Evolutionary conservation across 2,888 invertebrate species (phyloP).

Genomic region (Amblyteles armatorius): DNA sequence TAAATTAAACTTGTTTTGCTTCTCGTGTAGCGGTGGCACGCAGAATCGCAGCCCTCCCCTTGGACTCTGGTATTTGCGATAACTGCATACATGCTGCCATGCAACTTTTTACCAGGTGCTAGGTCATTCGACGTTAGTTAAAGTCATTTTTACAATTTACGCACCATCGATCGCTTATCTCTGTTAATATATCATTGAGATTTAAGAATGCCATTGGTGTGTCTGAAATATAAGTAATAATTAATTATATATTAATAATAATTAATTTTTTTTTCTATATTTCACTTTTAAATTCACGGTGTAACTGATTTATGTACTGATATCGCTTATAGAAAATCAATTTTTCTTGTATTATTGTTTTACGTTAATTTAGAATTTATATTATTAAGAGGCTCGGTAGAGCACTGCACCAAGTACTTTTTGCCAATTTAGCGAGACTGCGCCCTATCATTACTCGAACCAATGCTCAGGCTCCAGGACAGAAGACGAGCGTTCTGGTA

Average conservation of each 20-base stretch:
- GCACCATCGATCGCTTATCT: constrained; percentile 2
- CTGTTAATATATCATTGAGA: constrained; percentile 27
- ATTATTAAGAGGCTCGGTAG: too few relatives aligned
- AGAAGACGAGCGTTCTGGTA: too few relatives aligned
- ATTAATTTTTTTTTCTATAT: not conserved
- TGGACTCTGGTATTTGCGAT: constrained; percentile 42
- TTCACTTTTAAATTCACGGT: too few relatives aligned
- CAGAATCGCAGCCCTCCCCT: constrained; percentile 24
- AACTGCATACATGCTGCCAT: constrained; percentile 49
- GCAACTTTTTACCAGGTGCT: constrained; percentile 58
- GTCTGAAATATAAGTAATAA: constrained; percentile 14
- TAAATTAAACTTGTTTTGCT: constrained; percentile 78
- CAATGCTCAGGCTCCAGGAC: too few relatives aligned
- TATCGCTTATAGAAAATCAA: too few relatives aligned
- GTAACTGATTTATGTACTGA: too few relatives aligned
- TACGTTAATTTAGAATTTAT: too few relatives aligned
- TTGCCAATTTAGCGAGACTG: too few relatives aligned
- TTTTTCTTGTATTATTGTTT: too few relatives aligned
- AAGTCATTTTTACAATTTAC: constrained; percentile 35
- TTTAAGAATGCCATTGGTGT: constrained; percentile 2
- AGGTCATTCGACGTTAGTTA: constrained; percentile 60
- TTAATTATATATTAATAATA: not conserved
- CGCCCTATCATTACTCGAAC: too few relatives aligned
- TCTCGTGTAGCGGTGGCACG: constrained; percentile 42
- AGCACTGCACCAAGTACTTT: too few relatives aligned